phyloP scores from a whole-genome alignment of 2,888 invertebrate species.

The Cheilosia vernalis region DNA sequence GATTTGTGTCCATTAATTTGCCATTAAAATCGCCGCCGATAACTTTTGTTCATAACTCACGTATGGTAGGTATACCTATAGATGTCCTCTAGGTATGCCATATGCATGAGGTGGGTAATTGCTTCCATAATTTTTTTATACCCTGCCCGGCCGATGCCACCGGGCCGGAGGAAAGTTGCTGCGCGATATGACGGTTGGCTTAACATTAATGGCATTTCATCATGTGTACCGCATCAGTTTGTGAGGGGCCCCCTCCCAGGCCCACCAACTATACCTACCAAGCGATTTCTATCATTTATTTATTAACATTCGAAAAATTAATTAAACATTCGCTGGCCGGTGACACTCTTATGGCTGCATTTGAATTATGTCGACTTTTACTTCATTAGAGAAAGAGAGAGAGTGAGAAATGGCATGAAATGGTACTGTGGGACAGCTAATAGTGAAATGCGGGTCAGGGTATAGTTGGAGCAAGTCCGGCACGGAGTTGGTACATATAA shows the following conservation, averaged over 20 bases:
- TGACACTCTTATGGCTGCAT: slow-evolving; percentile 81
- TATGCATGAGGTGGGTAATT: slow-evolving; percentile 62
- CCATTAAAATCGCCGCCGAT: slow-evolving; percentile 75
- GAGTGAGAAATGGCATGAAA: slow-evolving; percentile 25
- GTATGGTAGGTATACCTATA: slow-evolving; percentile 3
- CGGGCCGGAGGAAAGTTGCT: slow-evolving; percentile 9
- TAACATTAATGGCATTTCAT: slow-evolving; percentile 75
- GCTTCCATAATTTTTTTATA: slow-evolving; percentile 60
- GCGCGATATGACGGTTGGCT: slow-evolving; percentile 64
- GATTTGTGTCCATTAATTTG: slow-evolving; percentile 78
- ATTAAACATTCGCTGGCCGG: slow-evolving; percentile 75
- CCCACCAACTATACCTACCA: background rate
- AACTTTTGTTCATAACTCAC: slow-evolving; percentile 68
- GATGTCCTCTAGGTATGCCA: background rate
- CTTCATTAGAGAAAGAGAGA: slow-evolving; percentile 73
- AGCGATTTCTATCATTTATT: slow-evolving; percentile 71
- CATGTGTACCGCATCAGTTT: slow-evolving; percentile 46
- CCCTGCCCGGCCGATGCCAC: no score
- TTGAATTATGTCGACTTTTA: slow-evolving; percentile 83
- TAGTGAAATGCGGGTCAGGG: slow-evolving; percentile 12
- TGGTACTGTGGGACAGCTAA: background rate
- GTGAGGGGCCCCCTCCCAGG: slow-evolving; percentile 1
- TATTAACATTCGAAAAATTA: slow-evolving; percentile 74
- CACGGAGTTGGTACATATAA: background rate
- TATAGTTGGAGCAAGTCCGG: slow-evolving; percentile 29